Base-by-base conservation (phyloP, 2,797 vertebrate genomes). In the Onychomys torridus region DNA sequence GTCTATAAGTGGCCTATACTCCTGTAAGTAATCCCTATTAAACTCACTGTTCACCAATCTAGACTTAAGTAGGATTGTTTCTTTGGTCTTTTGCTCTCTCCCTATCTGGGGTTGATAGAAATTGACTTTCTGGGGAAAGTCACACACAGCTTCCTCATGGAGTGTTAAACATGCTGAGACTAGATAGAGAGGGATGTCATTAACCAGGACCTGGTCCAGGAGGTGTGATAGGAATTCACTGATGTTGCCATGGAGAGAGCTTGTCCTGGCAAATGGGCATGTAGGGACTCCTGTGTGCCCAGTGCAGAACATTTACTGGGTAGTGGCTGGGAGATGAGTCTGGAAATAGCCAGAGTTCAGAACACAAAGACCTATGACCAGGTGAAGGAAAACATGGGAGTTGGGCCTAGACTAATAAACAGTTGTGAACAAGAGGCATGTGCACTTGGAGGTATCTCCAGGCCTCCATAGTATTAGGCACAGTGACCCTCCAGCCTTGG, bases 391-490 rank as follows among this genome's bases (percentile, higher is more conserved):
- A 43, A 32, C 1, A n/a, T 49, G 69, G 37, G 19, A 49, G 32
- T 19, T 1, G 4, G 7, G 3, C 0, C 2, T n/a, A 6, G 46
- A 1, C 5, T 52, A 49, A 19, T 27, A n/a, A 0, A 3, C 1
- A 37, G 6, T 49, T 4, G 0, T 25, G 46, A 43, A 21, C 2
- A 59, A 61, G 37, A 7, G 13, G 5, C 2, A 0, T 52, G 27
- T 34, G 17, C 0, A 11, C 19, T 7, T 46, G 23, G 40, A 6
- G 4, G 8, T 61, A 1, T 25, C 40, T 37, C 8, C 4, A n/a
- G 11, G 16, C 40, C 52, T 93, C 34, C 34, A 37, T 2, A 23
- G 21, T 9, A 40, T 0, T 21, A 25, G 46, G 12, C 21, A 32
- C 2, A 10, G 2, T 19, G 16, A 46, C 2, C 57, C 23, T 13